phyloP scores from a whole-genome alignment of 2,113 vertebrate species.

The Silurus meridionalis region DNA sequence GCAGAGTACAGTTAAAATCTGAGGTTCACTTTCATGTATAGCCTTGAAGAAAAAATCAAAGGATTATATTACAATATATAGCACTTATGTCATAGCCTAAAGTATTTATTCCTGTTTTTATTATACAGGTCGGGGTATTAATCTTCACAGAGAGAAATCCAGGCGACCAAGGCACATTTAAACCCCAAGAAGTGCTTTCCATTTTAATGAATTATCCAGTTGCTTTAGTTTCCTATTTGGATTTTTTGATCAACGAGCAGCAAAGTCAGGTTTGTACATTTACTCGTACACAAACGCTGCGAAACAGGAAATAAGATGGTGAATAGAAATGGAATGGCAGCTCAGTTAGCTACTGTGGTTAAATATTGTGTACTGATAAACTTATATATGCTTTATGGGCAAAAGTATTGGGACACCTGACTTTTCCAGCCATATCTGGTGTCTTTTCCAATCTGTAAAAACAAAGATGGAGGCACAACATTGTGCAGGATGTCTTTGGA shows the following conservation, averaged over 20 bases:
- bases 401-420: too few relatives aligned
- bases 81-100: not conserved
- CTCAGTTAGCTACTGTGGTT: not conserved
- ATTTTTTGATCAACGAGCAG: slow-evolving; percentile 64
- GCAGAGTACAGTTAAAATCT: slow-evolving; percentile 58
- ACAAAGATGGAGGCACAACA: too few relatives aligned
- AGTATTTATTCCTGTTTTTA: slow-evolving; percentile 32
- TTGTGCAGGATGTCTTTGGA: too few relatives aligned
- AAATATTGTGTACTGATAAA: too few relatives aligned
- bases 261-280: slow-evolving; percentile 61
- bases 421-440: too few relatives aligned
- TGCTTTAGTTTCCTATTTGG: slow-evolving; percentile 63
- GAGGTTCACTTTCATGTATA: not conserved
- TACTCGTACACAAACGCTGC: not conserved
- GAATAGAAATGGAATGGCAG: not conserved
- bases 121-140: slow-evolving; percentile 61
- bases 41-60: not conserved
- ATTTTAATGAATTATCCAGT: slow-evolving; percentile 61
- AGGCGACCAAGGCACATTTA: slow-evolving; percentile 43
- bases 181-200: slow-evolving; percentile 53
- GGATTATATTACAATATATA: not conserved
- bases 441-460: too few relatives aligned
- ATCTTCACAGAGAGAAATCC: slow-evolving; percentile 64
- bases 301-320: not conserved
- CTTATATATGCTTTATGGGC: not conserved